Evolutionary conservation across 30 jellyfish, hydroid and myxozoan species (phyloP).

Genomic region (Chironex yamaguchii): DNA sequence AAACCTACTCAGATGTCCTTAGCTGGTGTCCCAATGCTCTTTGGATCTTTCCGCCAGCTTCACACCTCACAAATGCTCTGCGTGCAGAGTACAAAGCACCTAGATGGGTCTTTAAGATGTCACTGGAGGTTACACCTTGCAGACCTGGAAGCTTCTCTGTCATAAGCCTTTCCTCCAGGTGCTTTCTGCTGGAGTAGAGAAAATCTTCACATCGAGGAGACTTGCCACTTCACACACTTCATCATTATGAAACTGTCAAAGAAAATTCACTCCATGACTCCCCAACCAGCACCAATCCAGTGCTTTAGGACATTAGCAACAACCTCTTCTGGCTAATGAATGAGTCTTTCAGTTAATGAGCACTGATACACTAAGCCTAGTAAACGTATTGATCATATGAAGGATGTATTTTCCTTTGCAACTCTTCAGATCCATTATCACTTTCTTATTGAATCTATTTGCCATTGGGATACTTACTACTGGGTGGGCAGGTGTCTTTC

Average conservation of each 20-base stretch:
- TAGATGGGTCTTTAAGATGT: conserved; percentile 42
- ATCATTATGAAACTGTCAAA: conserved; percentile 31
- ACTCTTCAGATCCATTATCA: conserved; percentile 55
- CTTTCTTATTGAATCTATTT: conserved; percentile 48
- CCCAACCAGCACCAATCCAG: conserved; percentile 21
- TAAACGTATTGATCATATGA: neutral
- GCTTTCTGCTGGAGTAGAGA: conserved; percentile 58
- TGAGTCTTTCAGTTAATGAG: conserved; percentile 20
- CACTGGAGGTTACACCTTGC: conserved; percentile 47
- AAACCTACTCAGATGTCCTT: conserved; percentile 21
- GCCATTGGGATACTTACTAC: conserved; percentile 64
- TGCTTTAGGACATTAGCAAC: conserved; percentile 2
- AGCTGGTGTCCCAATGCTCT: conserved; percentile 68
- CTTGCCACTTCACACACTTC: conserved; percentile 12
- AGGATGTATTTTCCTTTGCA: conserved; percentile 4
- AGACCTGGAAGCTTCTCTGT: conserved; percentile 51
- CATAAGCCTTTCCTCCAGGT: conserved; percentile 51
- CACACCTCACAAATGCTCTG: conserved; percentile 22
- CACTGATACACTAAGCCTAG: conserved; percentile 33
- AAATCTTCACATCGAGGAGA: neutral
- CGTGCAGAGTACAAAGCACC: conserved; percentile 75
- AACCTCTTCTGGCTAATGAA: conserved; percentile 1
- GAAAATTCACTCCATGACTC: conserved; percentile 1
- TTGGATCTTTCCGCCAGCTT: conserved; percentile 53
- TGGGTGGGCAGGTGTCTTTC: conserved; percentile 31